These are phyloP conservation scores for Thecophora atra DNA, from an alignment of 2,888 invertebrate genomes.

Conservation along the genomic window DNA sequence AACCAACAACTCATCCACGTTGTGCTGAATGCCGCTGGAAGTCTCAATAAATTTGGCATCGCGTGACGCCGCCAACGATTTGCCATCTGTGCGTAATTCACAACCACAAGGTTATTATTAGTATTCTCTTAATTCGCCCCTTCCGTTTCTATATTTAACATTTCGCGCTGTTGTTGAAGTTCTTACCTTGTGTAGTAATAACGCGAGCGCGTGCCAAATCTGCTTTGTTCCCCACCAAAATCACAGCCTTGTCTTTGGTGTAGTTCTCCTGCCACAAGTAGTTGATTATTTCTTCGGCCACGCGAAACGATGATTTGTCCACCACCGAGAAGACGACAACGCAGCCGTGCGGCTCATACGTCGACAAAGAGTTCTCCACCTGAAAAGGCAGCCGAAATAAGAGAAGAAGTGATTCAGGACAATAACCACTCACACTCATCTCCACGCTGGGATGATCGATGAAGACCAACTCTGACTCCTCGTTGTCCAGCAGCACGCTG, in stretches of 20 bases:
- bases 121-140: not conserved
- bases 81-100: slow-evolving; percentile 77
- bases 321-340: slow-evolving; percentile 92
- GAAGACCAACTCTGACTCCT: slow-evolving; percentile 89
- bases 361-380: slow-evolving; percentile 88
- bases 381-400: slow-evolving; percentile 56
- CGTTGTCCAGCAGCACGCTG: slow-evolving; percentile 87
- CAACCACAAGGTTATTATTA: slow-evolving; percentile 10
- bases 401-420: not conserved
- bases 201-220: slow-evolving; percentile 88
- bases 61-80: slow-evolving; percentile 85
- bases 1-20: slow-evolving; percentile 94
- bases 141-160: not conserved
- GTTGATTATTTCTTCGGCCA: slow-evolving; percentile 85
- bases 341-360: slow-evolving; percentile 92
- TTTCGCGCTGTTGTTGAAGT: not conserved
- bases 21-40: slow-evolving; percentile 94
- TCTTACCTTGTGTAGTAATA: slow-evolving; percentile 83
- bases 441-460: slow-evolving; percentile 89
- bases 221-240: slow-evolving; percentile 93
- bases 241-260: slow-evolving; percentile 84
- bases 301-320: slow-evolving; percentile 81
- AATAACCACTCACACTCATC: slow-evolving; percentile 81
- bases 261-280: slow-evolving; percentile 86
- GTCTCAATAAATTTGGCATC: slow-evolving; percentile 96